These are phyloP conservation scores for Drosophila ficusphila DNA, from an alignment of 1,140 invertebrate genomes.

Conservation along the genomic window DNA sequence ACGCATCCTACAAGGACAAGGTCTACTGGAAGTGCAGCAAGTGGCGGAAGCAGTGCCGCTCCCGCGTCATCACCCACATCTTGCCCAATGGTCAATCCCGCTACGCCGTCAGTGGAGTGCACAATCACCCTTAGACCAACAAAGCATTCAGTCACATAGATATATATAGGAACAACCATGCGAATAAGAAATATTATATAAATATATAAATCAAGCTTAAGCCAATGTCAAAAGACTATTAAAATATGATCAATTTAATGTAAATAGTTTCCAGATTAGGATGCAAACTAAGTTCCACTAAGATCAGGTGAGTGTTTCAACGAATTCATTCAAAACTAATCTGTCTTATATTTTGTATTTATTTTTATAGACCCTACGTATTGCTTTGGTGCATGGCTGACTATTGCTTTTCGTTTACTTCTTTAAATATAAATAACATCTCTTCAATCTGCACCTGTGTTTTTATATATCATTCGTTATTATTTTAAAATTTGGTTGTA, in stretches of 20 bases:
- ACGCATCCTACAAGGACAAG: constrained; percentile 78
- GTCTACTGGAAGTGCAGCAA: constrained; percentile 83
- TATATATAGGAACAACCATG: background rate
- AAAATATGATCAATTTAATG: no score
- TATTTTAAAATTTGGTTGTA: background rate
- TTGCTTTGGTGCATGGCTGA: background rate
- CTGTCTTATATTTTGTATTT: background rate
- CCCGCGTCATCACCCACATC: constrained; percentile 71
- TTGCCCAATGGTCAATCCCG: constrained; percentile 36
- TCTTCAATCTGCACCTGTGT: background rate
- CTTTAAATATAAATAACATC: background rate
- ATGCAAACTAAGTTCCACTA: background rate
- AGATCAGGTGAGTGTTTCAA: constrained; percentile 36
- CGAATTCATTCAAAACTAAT: background rate
- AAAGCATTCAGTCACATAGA: background rate
- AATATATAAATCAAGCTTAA: background rate
- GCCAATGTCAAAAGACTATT: no score
- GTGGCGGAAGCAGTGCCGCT: constrained; percentile 78
- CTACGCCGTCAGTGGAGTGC: constrained; percentile 68
- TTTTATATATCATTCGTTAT: background rate
- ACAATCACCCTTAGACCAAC: constrained; percentile 61
- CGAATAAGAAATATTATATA: background rate
- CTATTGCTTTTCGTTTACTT: background rate
- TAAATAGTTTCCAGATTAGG: background rate
- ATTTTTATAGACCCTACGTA: constrained; percentile 1